Evolutionary conservation across 2,888 invertebrate species (phyloP).

Genomic region (Galeruca laticollis): DNA sequence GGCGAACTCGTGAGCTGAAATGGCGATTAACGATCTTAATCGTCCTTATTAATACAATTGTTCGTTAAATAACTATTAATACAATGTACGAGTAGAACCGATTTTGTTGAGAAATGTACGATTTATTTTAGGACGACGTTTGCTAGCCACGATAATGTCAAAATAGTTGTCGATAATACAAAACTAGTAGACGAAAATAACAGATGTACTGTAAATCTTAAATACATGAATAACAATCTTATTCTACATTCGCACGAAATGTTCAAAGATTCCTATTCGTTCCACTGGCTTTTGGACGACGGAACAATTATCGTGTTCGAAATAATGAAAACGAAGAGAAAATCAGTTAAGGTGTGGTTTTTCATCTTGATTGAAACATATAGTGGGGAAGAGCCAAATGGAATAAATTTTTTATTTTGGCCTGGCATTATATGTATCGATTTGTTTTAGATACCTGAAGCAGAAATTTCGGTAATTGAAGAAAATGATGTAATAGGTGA

Average conservation of each 20-base stretch:
- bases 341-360: constrained; percentile 10
- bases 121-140: constrained; percentile 48
- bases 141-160: constrained; percentile 55
- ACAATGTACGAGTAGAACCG: no score
- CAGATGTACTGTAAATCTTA: constrained; percentile 52
- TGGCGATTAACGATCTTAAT: no score
- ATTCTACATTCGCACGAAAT: constrained; percentile 48
- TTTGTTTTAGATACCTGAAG: no score
- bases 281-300: constrained; percentile 50
- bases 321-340: constrained; percentile 28
- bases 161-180: constrained; percentile 54
- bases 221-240: constrained; percentile 46
- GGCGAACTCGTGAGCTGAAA: no score
- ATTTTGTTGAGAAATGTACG: background rate
- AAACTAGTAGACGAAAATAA: constrained; percentile 48
- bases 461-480: no score
- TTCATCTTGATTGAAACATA: background rate
- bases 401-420: no score
- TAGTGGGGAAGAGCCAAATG: no score
- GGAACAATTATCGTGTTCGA: constrained; percentile 52
- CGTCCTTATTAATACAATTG: no score
- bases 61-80: no score
- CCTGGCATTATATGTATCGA: no score
- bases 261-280: constrained; percentile 43
- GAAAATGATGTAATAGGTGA: no score